Percentiles rank a stretch among this genome's conserved stretches.
Conservation (phyloP, 1,140 invertebrate genomes). For the Pseudomyrmex pallidus region DNA sequence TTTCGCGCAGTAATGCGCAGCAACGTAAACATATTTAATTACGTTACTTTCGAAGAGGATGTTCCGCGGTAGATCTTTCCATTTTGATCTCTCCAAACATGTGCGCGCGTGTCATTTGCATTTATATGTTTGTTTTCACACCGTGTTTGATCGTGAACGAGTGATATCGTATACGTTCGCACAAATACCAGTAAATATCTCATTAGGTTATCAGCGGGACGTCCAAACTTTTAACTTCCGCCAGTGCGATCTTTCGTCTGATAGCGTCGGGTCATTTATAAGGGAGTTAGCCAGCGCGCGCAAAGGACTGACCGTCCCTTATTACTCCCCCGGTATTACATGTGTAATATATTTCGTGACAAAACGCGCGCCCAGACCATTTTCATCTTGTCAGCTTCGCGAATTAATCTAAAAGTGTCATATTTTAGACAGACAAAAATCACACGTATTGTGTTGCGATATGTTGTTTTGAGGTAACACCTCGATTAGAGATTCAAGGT, state of each 20-base stretch:
- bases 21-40: too few species aligned
- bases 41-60: too few species aligned
- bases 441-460: too few species aligned
- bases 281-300: conserved; percentile 1
- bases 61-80: too few species aligned
- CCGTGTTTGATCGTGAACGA: background rate
- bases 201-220: conserved; percentile 44
- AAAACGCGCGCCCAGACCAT: conserved; percentile 18
- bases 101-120: background rate
- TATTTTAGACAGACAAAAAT: background rate
- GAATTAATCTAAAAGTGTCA: conserved; percentile 55
- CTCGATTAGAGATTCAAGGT: too few species aligned
- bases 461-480: too few species aligned
- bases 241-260: conserved; percentile 23
- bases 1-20: too few species aligned
- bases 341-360: conserved; percentile 11
- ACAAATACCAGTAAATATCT: conserved; percentile 18
- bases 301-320: conserved; percentile 2
- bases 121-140: background rate
- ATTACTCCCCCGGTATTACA: conserved; percentile 28
- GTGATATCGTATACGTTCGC: background rate
- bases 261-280: conserved; percentile 33
- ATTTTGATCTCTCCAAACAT: background rate
- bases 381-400: conserved; percentile 2
- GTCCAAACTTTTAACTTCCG: conserved; percentile 46